Conservation (phyloP, 2,888 invertebrate species). For the Clusia tigrina region DNA sequence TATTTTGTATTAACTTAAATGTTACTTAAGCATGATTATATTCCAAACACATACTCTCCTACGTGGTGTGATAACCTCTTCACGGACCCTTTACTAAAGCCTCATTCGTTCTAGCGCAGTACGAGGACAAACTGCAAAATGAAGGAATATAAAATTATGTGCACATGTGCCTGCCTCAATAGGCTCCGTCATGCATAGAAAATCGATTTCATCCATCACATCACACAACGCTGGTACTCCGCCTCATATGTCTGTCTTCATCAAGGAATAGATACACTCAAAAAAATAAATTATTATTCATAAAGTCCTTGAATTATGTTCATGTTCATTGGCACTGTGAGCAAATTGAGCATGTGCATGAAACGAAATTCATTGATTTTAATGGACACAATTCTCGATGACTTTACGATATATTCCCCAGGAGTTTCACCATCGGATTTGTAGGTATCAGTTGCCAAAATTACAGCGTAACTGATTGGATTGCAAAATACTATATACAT, state of each 20-base stretch:
- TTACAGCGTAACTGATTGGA: too few species aligned
- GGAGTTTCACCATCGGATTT: too few species aligned
- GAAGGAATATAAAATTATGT: too few species aligned
- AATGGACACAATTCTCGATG: too few species aligned
- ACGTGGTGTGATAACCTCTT: slow-evolving; percentile 47
- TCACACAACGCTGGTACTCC: slow-evolving; percentile 29
- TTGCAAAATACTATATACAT: too few species aligned
- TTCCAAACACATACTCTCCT: slow-evolving; percentile 52
- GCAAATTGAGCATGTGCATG: too few species aligned
- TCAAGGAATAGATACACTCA: background rate
- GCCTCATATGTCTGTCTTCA: background rate
- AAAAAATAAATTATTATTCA: background rate
- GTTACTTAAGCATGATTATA: slow-evolving; percentile 40
- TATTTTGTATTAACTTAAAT: background rate
- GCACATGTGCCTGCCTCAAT: slow-evolving; percentile 12
- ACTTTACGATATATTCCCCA: too few species aligned
- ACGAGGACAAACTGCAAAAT: slow-evolving; percentile 9
- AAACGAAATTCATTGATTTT: too few species aligned
- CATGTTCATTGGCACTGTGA: background rate
- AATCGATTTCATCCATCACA: slow-evolving; percentile 58
- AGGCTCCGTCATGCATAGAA: slow-evolving; percentile 32
- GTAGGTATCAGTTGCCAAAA: too few species aligned
- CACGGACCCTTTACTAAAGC: background rate
- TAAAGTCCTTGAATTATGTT: background rate
- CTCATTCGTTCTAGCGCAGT: background rate